Evolutionary conservation across 2,113 vertebrate genomes (phyloP).

Genomic region (Myrmecophaga tridactyla): DNA sequence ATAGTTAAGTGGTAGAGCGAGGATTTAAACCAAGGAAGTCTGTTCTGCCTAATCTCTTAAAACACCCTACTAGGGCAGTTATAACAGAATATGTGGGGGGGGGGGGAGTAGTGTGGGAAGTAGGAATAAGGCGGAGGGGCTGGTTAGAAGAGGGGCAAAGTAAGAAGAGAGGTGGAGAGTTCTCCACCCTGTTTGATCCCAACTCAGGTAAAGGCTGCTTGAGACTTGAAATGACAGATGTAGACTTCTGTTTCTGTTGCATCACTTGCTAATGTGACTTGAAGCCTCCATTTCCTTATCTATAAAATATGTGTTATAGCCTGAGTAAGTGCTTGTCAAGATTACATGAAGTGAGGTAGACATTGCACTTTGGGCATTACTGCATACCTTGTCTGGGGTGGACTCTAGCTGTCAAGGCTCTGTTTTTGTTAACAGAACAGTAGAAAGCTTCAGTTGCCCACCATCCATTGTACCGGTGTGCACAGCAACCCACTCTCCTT

Average conservation of each 20-base stretch:
- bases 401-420: not conserved
- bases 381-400: not conserved
- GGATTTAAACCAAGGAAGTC: not conserved
- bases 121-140: not conserved
- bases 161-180: not conserved
- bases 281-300: not conserved
- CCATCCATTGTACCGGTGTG: not conserved
- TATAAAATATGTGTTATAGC: too few species aligned
- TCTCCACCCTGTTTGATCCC: not conserved
- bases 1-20: not conserved
- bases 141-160: not conserved
- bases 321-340: fast-evolving
- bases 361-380: not conserved
- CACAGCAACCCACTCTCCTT: not conserved
- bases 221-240: not conserved
- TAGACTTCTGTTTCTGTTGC: not conserved
- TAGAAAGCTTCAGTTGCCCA: not conserved
- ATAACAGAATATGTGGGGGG: not conserved
- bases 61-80: not conserved
- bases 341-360: not conserved
- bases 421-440: not conserved
- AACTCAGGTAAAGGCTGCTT: not conserved
- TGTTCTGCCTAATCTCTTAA: not conserved
- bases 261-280: not conserved
- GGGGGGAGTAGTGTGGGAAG: too few species aligned